A percentile compares a stretch with the other conserved stretches of the same genome.
These are phyloP conservation scores for Nephila pilipes DNA, from an alignment of 1,140 invertebrate species.

Conservation along the genomic window DNA sequence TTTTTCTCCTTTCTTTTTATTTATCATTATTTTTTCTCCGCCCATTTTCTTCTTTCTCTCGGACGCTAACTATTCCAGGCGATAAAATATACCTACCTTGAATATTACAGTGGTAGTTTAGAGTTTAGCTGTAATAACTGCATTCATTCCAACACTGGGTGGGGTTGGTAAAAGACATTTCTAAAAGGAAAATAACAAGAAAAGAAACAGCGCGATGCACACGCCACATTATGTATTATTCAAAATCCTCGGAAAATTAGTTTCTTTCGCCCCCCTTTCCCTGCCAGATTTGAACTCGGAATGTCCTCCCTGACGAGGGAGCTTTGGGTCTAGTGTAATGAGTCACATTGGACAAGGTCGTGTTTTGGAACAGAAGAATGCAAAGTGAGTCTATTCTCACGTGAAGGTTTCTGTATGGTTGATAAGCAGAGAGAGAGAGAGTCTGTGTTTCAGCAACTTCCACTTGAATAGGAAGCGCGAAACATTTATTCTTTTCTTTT, in stretches of 20 bases:
- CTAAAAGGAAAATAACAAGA: not conserved
- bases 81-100: constrained; percentile 42
- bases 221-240: constrained; percentile 29
- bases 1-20: not conserved
- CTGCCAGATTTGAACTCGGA: not conserved
- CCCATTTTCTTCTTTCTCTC: not conserved
- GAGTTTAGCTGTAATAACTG: no score
- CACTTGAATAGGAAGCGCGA: no score
- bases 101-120: not conserved
- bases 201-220: not conserved
- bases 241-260: constrained; percentile 28
- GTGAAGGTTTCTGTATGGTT: no score
- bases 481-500: no score
- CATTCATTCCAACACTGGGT: not conserved
- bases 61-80: constrained; percentile 12
- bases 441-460: no score
- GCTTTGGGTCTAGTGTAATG: constrained; percentile 54
- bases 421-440: no score
- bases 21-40: not conserved
- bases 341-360: constrained; percentile 12
- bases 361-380: constrained; percentile 9
- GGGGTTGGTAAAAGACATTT: not conserved
- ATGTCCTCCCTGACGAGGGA: not conserved
- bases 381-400: no score
- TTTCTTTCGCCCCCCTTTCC: not conserved